A percentile compares a stretch with the other conserved stretches of the same genome.
Conservation (phyloP, 1,140 invertebrate species). For the Euschistus heros region DNA sequence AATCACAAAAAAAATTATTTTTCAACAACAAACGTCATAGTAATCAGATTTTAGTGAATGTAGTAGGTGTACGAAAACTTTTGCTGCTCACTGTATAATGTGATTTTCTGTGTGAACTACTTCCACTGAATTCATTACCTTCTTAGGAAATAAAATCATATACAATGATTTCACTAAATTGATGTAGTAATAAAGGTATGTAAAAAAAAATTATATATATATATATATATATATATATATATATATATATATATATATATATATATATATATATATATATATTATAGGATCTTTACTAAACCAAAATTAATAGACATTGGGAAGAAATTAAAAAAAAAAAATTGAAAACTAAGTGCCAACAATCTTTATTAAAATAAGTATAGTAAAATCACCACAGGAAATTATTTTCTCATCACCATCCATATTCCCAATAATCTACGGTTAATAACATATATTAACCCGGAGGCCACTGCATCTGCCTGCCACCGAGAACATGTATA, state of each 20-base stretch:
- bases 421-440: neutral
- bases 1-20: no score
- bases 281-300: neutral
- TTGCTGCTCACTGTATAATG: no score
- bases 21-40: no score
- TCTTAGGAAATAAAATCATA: no score
- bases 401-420: neutral
- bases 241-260: neutral
- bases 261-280: neutral
- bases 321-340: neutral
- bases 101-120: no score
- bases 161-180: no score
- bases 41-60: no score
- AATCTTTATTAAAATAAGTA: neutral
- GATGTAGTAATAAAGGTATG: neutral
- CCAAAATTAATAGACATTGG: neutral
- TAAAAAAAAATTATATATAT: neutral
- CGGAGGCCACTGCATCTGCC: constrained; percentile 92
- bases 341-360: neutral
- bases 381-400: neutral
- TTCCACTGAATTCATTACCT: no score
- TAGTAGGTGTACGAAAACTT: no score
- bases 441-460: constrained; percentile 50
- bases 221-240: constrained; percentile 7
- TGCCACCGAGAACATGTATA: constrained; percentile 82